Conservation (phyloP, 1,140 invertebrate genomes). For the Orussus abietinus region DNA sequence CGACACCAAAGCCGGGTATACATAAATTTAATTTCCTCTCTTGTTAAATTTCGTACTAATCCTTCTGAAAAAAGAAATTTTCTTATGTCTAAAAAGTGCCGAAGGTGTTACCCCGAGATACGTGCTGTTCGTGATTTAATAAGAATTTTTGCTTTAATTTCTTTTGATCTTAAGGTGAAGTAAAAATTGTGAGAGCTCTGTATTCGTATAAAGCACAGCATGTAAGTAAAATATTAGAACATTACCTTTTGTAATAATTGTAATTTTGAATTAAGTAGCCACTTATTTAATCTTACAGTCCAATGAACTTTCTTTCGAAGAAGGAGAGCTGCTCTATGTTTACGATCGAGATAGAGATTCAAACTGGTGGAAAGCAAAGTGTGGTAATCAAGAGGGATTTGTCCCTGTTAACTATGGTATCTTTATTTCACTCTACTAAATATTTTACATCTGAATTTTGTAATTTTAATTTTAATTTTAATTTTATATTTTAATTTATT, state of each 20-base stretch:
- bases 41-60: no score
- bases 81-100: no score
- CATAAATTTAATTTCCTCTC: no score
- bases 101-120: no score
- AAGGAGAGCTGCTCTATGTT: conserved; percentile 68
- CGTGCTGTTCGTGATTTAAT: no score
- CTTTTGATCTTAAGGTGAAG: conserved; percentile 59
- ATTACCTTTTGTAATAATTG: conserved; percentile 5
- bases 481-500: conserved; percentile 15
- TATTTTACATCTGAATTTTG: conserved; percentile 2
- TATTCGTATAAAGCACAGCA: conserved; percentile 61
- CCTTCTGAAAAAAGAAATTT: no score
- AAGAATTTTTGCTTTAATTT: no score
- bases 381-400: conserved; percentile 58
- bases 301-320: conserved; percentile 59
- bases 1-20: no score
- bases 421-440: background rate
- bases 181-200: conserved; percentile 61
- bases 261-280: conserved; percentile 2
- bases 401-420: conserved; percentile 68
- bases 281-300: conserved; percentile 26
- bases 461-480: conserved; percentile 5
- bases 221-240: conserved; percentile 44
- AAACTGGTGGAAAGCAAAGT: conserved; percentile 65
- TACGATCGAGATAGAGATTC: conserved; percentile 54